Base-by-base conservation (phyloP, 2,113 vertebrate species). In the Ciconia maguari region DNA sequence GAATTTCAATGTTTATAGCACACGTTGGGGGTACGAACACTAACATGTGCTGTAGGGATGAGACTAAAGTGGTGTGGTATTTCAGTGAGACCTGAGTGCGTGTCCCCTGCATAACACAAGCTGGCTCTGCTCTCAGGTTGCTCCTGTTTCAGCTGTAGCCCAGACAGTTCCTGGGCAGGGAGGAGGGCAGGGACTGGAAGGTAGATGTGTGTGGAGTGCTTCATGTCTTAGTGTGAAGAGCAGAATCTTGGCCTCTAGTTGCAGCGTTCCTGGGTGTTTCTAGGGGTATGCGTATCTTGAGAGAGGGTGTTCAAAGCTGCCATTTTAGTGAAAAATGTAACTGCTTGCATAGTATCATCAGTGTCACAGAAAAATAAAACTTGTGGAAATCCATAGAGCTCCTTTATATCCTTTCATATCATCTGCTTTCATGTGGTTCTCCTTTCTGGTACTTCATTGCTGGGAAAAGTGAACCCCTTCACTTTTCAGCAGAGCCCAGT, bases 11-110 rank as follows among this genome's bases (percentile, higher is more conserved):
- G 36, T 21, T 61, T 51, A 10, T 46, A 74, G 44, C 41, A 13
- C 7, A 13, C 2, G 3, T 1, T 46, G 24, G 10, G 18, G 5
- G 4, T 34, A 18, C 5, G 41, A 83, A 38, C 19, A 18, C 19
- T 13, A 22, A 2, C 0, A 3, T 13, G 34, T 36, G 38, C 38
- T 38, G 38, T 38, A 38, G 38, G 38, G 32, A 24, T 51, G 70
- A 30, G 26, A 11, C 8, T 32, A 1, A 21, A 41, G 42, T 19
- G 34, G 11, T 29, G 30, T 25, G 19, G 16, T 44, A 6, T 26
- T 70, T 21, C 26, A n/a, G 69, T 19, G 69, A 44, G 62, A 48
- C 24, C 41, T 13, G n/a, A 54, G n/a, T 1, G 7, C 1, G 0
- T 32, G 38, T 60, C 7, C 30, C 29, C 55, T 69, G 34, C 1